These are phyloP conservation scores for Oreochromis grahami DNA, from an alignment of 2,797 vertebrate species.

Conservation along the genomic window DNA sequence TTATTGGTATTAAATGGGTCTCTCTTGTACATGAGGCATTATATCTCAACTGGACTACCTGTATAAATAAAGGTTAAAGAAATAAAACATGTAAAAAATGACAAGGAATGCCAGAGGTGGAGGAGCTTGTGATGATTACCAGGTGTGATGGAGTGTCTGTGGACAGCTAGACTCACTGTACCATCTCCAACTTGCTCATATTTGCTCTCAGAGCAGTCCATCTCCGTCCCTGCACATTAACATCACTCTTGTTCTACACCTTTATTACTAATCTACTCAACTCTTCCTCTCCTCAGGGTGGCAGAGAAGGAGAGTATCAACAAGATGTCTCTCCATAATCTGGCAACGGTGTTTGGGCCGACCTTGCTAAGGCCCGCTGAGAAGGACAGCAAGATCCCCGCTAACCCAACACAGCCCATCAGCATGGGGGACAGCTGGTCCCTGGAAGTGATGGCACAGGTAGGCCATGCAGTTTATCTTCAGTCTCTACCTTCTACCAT, in stretches of 20 bases:
- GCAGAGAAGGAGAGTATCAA: constrained; percentile 93
- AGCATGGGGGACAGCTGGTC: constrained; percentile 99
- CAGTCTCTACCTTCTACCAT: neutral
- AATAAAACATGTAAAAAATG: neutral
- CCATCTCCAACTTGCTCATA: neutral
- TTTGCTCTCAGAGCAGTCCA: neutral
- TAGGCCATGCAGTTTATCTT: constrained; percentile 32
- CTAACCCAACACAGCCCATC: constrained; percentile 93
- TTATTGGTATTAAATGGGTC: neutral
- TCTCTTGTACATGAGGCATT: neutral
- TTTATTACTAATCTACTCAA: neutral
- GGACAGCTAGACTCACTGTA: neutral
- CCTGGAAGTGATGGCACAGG: constrained; percentile 98
- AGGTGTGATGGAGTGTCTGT: neutral
- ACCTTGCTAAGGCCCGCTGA: constrained; percentile 92
- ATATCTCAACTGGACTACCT: neutral
- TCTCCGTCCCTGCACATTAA: neutral
- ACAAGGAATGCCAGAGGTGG: neutral
- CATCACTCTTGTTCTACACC: neutral
- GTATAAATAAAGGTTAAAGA: neutral
- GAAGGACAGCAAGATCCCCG: constrained; percentile 95
- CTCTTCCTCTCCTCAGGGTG: constrained; percentile 73
- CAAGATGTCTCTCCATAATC: constrained; percentile 99
- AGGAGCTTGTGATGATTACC: neutral
- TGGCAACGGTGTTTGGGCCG: constrained; percentile 96